Conservation (phyloP, 2,113 vertebrate genomes). For the Sceloporus undulatus region DNA sequence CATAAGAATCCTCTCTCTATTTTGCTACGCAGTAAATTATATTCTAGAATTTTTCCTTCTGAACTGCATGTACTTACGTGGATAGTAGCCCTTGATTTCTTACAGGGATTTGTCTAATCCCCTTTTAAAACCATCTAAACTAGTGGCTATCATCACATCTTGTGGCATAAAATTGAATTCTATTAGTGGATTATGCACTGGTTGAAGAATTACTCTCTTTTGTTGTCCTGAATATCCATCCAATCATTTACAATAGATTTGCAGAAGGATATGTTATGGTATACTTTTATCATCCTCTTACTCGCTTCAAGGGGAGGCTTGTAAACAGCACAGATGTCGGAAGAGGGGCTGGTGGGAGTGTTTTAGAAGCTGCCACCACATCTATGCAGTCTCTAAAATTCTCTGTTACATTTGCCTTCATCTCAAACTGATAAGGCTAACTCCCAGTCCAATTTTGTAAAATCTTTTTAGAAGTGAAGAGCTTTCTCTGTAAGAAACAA, state of each 20-base stretch:
- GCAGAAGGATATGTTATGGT: neutral
- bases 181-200: neutral
- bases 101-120: neutral
- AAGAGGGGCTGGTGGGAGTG: neutral
- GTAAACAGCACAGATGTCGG: neutral
- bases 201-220: neutral
- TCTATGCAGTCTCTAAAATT: neutral
- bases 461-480: neutral
- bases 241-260: no score
- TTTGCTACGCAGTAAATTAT: neutral
- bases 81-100: neutral
- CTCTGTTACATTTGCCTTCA: no score
- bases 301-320: neutral
- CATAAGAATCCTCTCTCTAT: neutral
- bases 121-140: neutral
- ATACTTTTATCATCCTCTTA: neutral
- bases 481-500: constrained; percentile 23
- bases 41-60: neutral
- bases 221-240: neutral
- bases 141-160: neutral
- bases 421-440: neutral
- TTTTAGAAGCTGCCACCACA: neutral
- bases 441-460: neutral
- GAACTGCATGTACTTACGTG: neutral
- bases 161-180: neutral